A percentile compares a stretch with the other conserved stretches of the same genome.
These are phyloP conservation scores for Oscheius sp. DNA, from an alignment of 2,888 invertebrate genomes.

Conservation along the genomic window DNA sequence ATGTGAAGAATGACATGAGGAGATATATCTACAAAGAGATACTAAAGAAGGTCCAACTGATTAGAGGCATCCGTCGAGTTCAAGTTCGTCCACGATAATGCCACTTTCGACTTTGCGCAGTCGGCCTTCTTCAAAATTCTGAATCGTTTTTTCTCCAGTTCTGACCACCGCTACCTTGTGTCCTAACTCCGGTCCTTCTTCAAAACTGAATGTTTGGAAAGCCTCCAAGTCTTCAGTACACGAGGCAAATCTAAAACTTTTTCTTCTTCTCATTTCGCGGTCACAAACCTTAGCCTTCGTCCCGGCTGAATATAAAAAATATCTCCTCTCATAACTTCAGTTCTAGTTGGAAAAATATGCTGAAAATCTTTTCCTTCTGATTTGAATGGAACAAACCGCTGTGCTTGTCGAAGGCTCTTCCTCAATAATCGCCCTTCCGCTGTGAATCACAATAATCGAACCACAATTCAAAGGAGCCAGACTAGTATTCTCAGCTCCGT, in stretches of 20 bases:
- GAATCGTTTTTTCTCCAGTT: neutral
- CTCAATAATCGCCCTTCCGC: conserved; percentile 53
- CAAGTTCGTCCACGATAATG: conserved; percentile 47
- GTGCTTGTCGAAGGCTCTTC: conserved; percentile 32
- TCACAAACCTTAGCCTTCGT: conserved; percentile 39
- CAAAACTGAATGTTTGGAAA: conserved; percentile 67
- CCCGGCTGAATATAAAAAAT: conserved; percentile 64
- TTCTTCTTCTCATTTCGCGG: no score
- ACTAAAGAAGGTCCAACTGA: neutral
- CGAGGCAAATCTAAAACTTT: conserved; percentile 37
- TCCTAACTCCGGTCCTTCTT: conserved; percentile 56
- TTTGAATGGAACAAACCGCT: no score
- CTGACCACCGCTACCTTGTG: neutral
- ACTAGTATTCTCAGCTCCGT: conserved; percentile 11
- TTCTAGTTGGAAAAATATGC: neutral
- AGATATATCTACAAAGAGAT: neutral
- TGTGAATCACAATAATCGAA: conserved; percentile 64
- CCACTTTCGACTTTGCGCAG: conserved; percentile 20
- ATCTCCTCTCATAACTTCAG: conserved; percentile 54
- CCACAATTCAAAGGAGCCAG: conserved; percentile 64
- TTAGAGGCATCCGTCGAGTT: conserved; percentile 42
- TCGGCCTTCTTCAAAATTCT: conserved; percentile 17
- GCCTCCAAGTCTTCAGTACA: conserved; percentile 53
- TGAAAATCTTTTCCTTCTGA: no score
- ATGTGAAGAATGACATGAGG: no score